phyloP scores from a whole-genome alignment of 1,140 invertebrate genomes.

The Drosophila ambigua region DNA sequence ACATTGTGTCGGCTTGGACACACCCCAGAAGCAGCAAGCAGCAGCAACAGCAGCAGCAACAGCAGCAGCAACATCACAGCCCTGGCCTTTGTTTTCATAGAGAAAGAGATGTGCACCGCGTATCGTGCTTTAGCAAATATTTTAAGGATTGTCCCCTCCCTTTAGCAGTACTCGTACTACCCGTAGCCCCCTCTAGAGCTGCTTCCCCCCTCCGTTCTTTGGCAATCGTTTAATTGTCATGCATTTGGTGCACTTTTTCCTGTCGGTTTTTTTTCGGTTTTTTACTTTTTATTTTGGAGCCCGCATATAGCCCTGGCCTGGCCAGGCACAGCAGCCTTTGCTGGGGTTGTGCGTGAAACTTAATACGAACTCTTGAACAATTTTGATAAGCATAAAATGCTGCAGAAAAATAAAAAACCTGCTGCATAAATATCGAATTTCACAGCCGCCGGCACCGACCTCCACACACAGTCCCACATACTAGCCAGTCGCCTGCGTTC shows the following conservation, averaged over 20 bases:
- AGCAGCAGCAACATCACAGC: conserved; percentile 36
- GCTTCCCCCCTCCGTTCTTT: background rate
- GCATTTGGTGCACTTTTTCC: conserved; percentile 72
- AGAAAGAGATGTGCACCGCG: conserved; percentile 33
- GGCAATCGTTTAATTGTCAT: conserved; percentile 72
- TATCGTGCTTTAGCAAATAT: conserved; percentile 70
- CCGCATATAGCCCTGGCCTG: background rate
- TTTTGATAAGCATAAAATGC: conserved; percentile 82
- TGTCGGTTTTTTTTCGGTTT: conserved; percentile 1
- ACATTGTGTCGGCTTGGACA: conserved; percentile 75
- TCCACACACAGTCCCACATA: no score
- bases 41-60: conserved; percentile 19
- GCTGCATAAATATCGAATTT: conserved; percentile 81
- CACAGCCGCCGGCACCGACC: conserved; percentile 52
- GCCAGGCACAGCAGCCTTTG: conserved; percentile 50
- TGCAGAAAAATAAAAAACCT: conserved; percentile 47
- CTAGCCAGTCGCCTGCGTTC: conserved; percentile 13
- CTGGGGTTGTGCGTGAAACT: conserved; percentile 66
- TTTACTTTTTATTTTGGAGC: no score
- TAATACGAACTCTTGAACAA: conserved; percentile 71
- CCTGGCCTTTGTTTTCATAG: conserved; percentile 61
- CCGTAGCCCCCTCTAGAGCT: background rate
- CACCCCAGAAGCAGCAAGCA: conserved; percentile 60
- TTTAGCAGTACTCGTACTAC: background rate
- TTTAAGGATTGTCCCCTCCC: conserved; percentile 67